Conservation (phyloP, 2,797 vertebrate species). For the Sardinella longiceps region DNA sequence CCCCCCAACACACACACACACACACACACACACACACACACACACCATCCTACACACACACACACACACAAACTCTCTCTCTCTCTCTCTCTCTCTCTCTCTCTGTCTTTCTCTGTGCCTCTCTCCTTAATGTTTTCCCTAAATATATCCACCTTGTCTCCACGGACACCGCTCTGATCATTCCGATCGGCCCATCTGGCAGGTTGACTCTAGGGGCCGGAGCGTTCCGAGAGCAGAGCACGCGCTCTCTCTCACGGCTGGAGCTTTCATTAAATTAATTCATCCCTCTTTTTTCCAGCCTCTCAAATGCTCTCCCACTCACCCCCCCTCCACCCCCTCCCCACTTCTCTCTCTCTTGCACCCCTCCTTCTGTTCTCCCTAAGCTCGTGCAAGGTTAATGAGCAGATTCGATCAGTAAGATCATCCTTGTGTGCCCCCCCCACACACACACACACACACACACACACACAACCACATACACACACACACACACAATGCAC, state of each 20-base stretch:
- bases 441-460: background rate
- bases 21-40: background rate
- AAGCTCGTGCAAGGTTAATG: slow-evolving; percentile 67
- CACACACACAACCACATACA: no score
- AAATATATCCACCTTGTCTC: slow-evolving; percentile 57
- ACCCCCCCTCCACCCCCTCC: background rate
- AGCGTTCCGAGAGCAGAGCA: slow-evolving; percentile 48
- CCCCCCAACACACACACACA: background rate
- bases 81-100: no score
- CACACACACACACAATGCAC: no score
- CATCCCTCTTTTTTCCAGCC: slow-evolving; percentile 48
- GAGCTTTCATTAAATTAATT: slow-evolving; percentile 73
- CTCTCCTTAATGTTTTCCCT: slow-evolving; percentile 39
- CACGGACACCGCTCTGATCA: slow-evolving; percentile 60
- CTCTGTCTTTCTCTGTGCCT: no score
- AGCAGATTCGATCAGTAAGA: slow-evolving; percentile 68
- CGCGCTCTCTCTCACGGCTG: slow-evolving; percentile 52
- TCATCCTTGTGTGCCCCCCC: slow-evolving; percentile 27
- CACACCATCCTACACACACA: background rate
- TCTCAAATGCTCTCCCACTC: background rate
- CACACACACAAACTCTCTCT: background rate
- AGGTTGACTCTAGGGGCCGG: slow-evolving; percentile 57
- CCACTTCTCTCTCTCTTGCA: background rate
- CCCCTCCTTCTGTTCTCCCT: slow-evolving; percentile 58
- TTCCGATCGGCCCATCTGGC: slow-evolving; percentile 64